Evolutionary conservation across 2,888 invertebrate genomes (phyloP).

Genomic region (Pyrgus malvae): DNA sequence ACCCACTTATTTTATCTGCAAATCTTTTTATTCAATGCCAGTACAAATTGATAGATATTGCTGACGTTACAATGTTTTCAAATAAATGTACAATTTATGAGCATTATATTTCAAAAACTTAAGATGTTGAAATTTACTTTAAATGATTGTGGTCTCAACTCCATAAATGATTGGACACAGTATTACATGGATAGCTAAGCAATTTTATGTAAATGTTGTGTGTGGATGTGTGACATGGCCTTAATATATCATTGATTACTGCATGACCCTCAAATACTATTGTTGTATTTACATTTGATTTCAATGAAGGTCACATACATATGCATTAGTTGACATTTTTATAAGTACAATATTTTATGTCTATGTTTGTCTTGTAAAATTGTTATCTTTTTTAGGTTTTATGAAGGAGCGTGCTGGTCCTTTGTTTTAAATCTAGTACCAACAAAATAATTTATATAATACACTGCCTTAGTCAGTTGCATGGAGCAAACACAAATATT

Average conservation of each 20-base stretch:
- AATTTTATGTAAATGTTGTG: slow-evolving; percentile 13
- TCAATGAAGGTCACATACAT: neutral
- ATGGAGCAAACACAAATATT: neutral
- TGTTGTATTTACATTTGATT: neutral
- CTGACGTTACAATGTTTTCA: slow-evolving; percentile 20
- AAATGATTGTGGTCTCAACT: slow-evolving; percentile 1
- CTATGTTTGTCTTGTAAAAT: neutral
- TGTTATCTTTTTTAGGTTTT: neutral
- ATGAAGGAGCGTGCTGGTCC: neutral
- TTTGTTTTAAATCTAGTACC: neutral
- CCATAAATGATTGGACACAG: slow-evolving; percentile 10
- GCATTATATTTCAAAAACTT: slow-evolving; percentile 9
- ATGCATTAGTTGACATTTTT: neutral
- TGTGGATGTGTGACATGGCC: slow-evolving; percentile 2
- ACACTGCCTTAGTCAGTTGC: slow-evolving; percentile 5
- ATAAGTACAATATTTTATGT: neutral
- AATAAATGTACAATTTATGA: slow-evolving; percentile 7
- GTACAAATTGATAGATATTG: slow-evolving; percentile 38
- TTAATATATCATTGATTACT: neutral
- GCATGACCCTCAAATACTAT: neutral
- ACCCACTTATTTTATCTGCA: slow-evolving; percentile 38
- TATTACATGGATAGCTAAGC: slow-evolving; percentile 17
- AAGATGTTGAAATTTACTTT: slow-evolving; percentile 11
- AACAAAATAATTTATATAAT: neutral
- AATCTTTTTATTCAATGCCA: slow-evolving; percentile 45